Base-by-base conservation (phyloP, 2,797 vertebrate genomes). In the Peromyscus melanophrys region DNA sequence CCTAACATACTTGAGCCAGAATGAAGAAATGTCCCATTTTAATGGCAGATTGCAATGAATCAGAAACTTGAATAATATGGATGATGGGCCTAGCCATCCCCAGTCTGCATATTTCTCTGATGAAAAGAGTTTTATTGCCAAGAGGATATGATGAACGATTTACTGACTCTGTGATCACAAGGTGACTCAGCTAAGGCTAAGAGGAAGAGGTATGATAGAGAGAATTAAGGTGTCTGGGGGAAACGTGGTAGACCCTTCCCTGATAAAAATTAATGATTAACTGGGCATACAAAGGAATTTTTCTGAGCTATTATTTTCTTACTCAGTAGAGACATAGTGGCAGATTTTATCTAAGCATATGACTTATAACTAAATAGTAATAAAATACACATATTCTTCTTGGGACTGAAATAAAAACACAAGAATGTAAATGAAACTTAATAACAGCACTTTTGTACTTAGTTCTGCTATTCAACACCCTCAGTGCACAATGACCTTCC, bases 231-330 rank as follows among this genome's bases (percentile, higher is more conserved):
- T 2, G 2, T 52, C 89, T 95, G 82, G 7, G 10, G 90, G 86
- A 87, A 63, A 81, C 43, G 96, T 34, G 63, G 92, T 40, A 88
- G 75, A 80, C 89, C 55, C 31, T 57, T 92, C 63, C 43, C 92
- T 97, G 78, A 96, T 97, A 93, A 94, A 94, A 92, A 31, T 94
- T 69, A 97, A 97, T 97, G 95, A 94, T 92, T n/a, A 93, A 12
- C 37, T 23, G 49, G 6, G 17, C 49, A 34, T 83, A 59, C 37
- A 40, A 12, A 57, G 63, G 67, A 83, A 85, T 92, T 63, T 55
- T 93, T 96, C 86, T 94, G 87, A 98, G 76, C 97, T 82, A 95
- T 31, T 19, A n/a, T 96, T 98, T 98, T 92, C 77, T 88, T 89
- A 89, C 37, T 46, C 97, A 78, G 92, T 86, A 93, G 86, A 67